Percentiles rank a stretch among this genome's conserved stretches.
Conservation (phyloP, 2,113 vertebrate genomes). For the Forbesichthys agassizii region DNA sequence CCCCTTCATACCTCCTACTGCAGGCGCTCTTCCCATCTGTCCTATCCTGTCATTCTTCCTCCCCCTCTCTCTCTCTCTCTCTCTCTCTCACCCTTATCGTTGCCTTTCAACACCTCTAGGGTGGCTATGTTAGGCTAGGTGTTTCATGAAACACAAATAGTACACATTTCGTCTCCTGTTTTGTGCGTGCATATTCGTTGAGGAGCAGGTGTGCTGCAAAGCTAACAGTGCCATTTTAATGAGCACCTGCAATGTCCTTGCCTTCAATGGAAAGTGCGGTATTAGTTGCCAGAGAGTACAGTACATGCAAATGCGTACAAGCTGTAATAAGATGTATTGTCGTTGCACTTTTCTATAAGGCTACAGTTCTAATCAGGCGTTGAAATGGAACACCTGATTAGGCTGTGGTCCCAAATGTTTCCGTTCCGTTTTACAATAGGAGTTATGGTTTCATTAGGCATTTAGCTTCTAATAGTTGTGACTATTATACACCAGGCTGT, state of each 20-base stretch:
- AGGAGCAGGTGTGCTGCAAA: slow-evolving; percentile 25
- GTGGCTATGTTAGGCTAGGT: slow-evolving; percentile 11
- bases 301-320: not conserved
- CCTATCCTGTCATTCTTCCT: too few relatives aligned
- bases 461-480: not conserved
- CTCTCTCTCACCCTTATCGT: slow-evolving; percentile 4
- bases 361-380: not conserved
- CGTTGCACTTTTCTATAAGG: slow-evolving; percentile 4
- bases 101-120: slow-evolving; percentile 43
- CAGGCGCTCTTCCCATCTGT: not conserved
- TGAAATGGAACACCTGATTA: not conserved
- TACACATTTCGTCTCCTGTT: not conserved
- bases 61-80: too few relatives aligned
- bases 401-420: not conserved
- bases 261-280: not conserved
- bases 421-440: slow-evolving; percentile 9
- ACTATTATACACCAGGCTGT: slow-evolving; percentile 1
- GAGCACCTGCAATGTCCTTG: slow-evolving; percentile 2
- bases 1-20: not conserved
- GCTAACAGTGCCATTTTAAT: slow-evolving; percentile 21
- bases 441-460: not conserved
- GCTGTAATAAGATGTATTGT: not conserved
- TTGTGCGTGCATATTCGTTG: not conserved
- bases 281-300: not conserved
- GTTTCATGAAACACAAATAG: not conserved